Evolutionary conservation across 2,113 vertebrate species (phyloP).

Genomic region (Colius striatus): DNA sequence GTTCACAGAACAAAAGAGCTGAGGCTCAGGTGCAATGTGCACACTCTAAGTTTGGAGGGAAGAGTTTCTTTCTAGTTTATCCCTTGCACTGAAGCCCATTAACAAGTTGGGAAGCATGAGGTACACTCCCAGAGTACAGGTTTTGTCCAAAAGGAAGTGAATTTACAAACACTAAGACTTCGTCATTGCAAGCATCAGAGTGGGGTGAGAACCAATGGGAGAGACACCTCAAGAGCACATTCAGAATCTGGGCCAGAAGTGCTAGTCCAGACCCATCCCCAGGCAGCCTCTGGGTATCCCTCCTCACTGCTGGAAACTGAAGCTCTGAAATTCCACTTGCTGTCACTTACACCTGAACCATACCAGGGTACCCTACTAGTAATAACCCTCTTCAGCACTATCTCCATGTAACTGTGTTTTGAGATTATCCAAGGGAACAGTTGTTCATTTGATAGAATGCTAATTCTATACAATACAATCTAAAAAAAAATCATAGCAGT

Average conservation of each 20-base stretch:
- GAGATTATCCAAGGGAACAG: not conserved
- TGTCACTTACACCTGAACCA: not conserved
- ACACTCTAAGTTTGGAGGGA: not conserved
- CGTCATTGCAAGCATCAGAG: not conserved
- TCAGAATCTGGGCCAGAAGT: not conserved
- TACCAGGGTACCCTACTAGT: not conserved
- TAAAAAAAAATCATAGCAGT: not conserved
- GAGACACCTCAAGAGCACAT: not conserved
- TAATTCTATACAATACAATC: not conserved
- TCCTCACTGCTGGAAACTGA: not conserved
- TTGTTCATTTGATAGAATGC: not conserved
- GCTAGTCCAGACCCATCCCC: not conserved
- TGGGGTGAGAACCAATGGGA: not conserved
- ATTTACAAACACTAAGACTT: not conserved
- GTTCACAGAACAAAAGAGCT: not conserved
- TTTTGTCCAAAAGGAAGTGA: not conserved
- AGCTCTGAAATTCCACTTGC: not conserved
- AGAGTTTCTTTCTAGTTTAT: not conserved
- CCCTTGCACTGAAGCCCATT: not conserved
- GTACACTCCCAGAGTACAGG: not conserved
- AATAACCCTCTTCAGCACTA: not conserved
- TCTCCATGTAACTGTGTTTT: not conserved
- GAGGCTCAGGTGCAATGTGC: not conserved
- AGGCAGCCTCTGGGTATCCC: not conserved
- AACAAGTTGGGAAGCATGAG: not conserved